Evolutionary conservation across 2,888 invertebrate genomes (phyloP), one percentile per base, ranked within the genome.

Genomic region (Orchesellides sinensis): DNA sequence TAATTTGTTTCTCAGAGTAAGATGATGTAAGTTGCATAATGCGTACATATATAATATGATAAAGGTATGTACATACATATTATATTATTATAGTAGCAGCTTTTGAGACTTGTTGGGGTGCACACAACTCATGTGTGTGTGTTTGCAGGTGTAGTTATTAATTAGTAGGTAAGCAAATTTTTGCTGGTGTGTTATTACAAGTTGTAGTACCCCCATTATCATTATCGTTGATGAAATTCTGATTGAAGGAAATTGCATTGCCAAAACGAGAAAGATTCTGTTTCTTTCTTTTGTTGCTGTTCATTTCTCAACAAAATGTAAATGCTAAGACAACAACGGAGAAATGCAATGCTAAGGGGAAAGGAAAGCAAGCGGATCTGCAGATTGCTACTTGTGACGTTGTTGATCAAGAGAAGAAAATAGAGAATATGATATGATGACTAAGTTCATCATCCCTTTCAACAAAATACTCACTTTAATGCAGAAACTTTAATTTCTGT

Each of bases 181-280:
- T 27, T 45, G 25, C 49, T 54, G 32, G 73, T 49, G 47, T 61
- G 25, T 74, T 74, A 73, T 63, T 56, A 72, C n/a, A 45, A 47
- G 21, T 40, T 17, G 40, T 35, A 32, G 32, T 35, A 56, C 52
- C 63, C 19, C 40, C 66, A 75, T 75, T 56, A 75, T 75, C 75
- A 75, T 75, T 75, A 75, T 52, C 45, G 40, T 32, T 19, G 45
- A 19, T 47, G 45, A 56, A 56, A 54, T 75, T 75, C 65, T 66
- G 66, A 75, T 75, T 75, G 66, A 66, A 75, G 75, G 75, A 75
- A 75, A 75, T 75, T 75, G 75, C 75, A 75, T 75, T 66, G 66
- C 49, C 19, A 66, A 23, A 66, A 66, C 45, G 63, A 21, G 19
- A 49, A 49, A 49, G 17, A 49, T 17, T 19, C 21, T 65, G 40